phyloP scores from a whole-genome alignment of 2,797 vertebrate genomes.

The Huso huso region DNA sequence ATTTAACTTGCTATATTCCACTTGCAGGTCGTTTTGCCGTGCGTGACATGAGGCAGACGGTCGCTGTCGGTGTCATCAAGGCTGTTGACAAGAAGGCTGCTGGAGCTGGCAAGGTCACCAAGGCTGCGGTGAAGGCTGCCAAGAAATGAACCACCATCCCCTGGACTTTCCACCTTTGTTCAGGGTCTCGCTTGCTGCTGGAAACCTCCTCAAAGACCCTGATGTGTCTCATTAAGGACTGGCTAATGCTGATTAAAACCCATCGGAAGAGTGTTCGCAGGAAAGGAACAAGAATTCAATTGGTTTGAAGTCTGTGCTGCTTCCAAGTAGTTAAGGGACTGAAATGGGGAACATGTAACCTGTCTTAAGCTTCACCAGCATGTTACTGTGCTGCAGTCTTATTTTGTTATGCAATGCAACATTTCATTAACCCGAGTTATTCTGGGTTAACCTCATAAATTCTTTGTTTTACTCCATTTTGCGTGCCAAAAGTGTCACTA shows the following conservation, averaged over 20 bases:
- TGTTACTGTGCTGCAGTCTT: too few relatives aligned
- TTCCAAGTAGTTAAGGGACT: too few relatives aligned
- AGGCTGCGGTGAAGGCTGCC: constrained; percentile 11
- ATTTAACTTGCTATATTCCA: too few relatives aligned
- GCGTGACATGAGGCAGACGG: too few relatives aligned
- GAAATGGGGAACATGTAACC: too few relatives aligned
- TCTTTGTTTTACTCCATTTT: too few relatives aligned
- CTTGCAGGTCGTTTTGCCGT: background rate
- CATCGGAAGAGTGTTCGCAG: constrained; percentile 69
- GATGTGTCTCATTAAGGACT: constrained; percentile 63
- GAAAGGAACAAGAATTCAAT: constrained; percentile 45
- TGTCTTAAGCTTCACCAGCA: too few relatives aligned
- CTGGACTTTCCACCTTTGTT: background rate
- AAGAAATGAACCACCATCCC: constrained; percentile 17
- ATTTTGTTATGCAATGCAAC: too few relatives aligned
- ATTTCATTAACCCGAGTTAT: background rate
- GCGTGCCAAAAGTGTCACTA: too few relatives aligned
- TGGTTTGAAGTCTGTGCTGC: too few relatives aligned
- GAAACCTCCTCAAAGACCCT: constrained; percentile 27
- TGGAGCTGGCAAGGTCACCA: constrained; percentile 16
- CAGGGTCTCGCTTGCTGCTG: background rate
- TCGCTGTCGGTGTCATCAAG: constrained; percentile 4
- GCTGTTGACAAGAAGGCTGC: constrained; percentile 20
- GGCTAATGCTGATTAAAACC: constrained; percentile 67
- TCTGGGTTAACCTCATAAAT: background rate